phyloP scores from a whole-genome alignment of 2,888 invertebrate genomes.

The Mellilla xanthometata region DNA sequence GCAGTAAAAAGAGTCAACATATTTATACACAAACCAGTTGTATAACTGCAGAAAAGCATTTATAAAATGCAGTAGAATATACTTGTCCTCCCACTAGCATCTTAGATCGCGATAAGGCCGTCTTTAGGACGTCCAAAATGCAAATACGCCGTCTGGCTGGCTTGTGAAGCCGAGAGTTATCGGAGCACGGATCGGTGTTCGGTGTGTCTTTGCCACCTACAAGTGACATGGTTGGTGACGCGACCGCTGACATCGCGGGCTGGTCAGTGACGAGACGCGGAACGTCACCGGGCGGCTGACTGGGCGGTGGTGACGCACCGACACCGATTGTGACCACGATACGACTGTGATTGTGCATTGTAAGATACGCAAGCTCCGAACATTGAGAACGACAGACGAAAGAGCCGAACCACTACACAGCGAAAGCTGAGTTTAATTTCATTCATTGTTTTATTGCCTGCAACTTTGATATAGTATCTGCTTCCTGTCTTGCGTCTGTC shows the following conservation, averaged over 20 bases:
- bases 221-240: slow-evolving; percentile 23
- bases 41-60: slow-evolving; percentile 21
- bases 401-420: slow-evolving; percentile 19
- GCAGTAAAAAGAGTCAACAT: slow-evolving; percentile 26
- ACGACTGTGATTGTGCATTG: slow-evolving; percentile 49
- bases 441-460: slow-evolving; percentile 22
- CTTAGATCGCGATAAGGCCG: slow-evolving; percentile 44
- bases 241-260: slow-evolving; percentile 30
- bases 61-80: slow-evolving; percentile 33
- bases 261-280: slow-evolving; percentile 38
- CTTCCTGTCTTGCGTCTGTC: slow-evolving; percentile 27
- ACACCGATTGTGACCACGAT: slow-evolving; percentile 71
- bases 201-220: slow-evolving; percentile 41
- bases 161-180: slow-evolving; percentile 62
- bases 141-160: slow-evolving; percentile 60
- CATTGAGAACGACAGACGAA: slow-evolving; percentile 46
- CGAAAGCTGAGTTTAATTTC: slow-evolving; percentile 19
- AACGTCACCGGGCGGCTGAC: slow-evolving; percentile 34
- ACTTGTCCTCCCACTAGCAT: slow-evolving; percentile 40
- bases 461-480: slow-evolving; percentile 26
- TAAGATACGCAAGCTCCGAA: background rate
- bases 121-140: slow-evolving; percentile 56
- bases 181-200: slow-evolving; percentile 50
- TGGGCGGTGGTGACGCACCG: slow-evolving; percentile 34
- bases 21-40: slow-evolving; percentile 30